Evolutionary conservation across 1,140 invertebrate genomes (phyloP), one percentile per base, ranked within the genome.

Genomic region (Helicoverpa zea): DNA sequence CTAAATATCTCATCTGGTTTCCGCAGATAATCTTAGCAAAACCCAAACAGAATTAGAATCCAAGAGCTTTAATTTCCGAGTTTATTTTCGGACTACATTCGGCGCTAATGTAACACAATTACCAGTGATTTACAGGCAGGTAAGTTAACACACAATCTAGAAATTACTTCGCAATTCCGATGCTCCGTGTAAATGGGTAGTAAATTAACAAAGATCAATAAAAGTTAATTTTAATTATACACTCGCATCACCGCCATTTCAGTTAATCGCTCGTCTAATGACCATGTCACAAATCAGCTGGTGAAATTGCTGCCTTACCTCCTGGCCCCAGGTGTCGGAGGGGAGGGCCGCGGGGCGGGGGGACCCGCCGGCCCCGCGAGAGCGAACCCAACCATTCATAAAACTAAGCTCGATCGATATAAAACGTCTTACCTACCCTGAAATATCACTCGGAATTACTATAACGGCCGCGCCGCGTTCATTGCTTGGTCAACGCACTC

Each of bases 381-480:
- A 63, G 49, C 59, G 59, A 68, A 82, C 64, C 77, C 84, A 84
- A 85, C 87, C 91, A 93, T 93, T 93, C 91, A 93, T 91, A 92
- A 91, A 91, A 92, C 89, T 86, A 83, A 89, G 83, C 83, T 68
- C 84, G 91, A 92, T 93, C 91, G 90, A 93, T 93, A 93, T 83
- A 80, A 84, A 84, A 80, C 84, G 82, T 88, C 88, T 88, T 81
- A 85, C 81, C 82, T 84, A 89, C 81, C 80, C 35, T 59, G 81
- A 77, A 80, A 66, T 70, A 76, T 68, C 59, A 63, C 51, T 56
- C 47, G 43, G 59, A 79, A 81, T 78, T 72, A 81, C 58, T 66
- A 66, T 11, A 66, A 35, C 75, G 59, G 14, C 14, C 16, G 13
- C 35, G 51, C n/a, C 73, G 35, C 47, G 63, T 81, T 61, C 89